Percentiles rank a stretch among this genome's conserved stretches.
These are phyloP conservation scores for Antigone vipio DNA, from an alignment of 2,113 vertebrate species.

Conservation along the genomic window DNA sequence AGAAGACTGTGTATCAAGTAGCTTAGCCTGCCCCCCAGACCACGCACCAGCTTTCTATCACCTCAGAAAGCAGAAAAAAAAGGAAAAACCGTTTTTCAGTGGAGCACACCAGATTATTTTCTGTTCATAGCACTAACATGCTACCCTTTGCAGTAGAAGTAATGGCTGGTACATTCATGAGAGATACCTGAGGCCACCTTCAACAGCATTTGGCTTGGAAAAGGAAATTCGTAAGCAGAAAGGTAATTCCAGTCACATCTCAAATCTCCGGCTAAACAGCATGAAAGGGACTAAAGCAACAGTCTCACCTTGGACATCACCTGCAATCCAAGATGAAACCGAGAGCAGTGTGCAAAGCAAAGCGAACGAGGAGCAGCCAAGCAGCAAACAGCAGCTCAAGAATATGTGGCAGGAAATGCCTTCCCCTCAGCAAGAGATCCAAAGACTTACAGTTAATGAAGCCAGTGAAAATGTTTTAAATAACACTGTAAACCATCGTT, in stretches of 20 bases:
- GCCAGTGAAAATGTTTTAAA: neutral
- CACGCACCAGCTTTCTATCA: neutral
- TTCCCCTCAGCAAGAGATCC: neutral
- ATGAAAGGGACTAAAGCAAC: neutral
- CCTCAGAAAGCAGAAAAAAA: neutral
- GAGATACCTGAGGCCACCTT: neutral
- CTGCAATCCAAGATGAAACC: neutral
- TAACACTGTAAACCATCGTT: neutral
- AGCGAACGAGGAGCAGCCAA: neutral
- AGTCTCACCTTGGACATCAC: neutral
- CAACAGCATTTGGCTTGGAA: neutral
- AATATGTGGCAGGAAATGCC: neutral
- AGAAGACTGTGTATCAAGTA: neutral
- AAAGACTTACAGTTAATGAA: neutral
- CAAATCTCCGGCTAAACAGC: neutral
- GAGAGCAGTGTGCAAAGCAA: neutral
- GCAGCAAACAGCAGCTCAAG: neutral
- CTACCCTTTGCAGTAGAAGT: neutral
- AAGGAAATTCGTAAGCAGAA: neutral
- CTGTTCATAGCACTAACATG: neutral
- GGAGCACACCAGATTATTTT: neutral
- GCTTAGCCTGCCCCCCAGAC: neutral
- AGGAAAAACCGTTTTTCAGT: neutral
- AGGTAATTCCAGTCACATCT: neutral
- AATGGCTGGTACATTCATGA: accelerated